Evolutionary conservation across 2,797 vertebrate genomes (phyloP), one percentile per base, ranked within the genome.

Genomic region (Myripristis murdjan): DNA sequence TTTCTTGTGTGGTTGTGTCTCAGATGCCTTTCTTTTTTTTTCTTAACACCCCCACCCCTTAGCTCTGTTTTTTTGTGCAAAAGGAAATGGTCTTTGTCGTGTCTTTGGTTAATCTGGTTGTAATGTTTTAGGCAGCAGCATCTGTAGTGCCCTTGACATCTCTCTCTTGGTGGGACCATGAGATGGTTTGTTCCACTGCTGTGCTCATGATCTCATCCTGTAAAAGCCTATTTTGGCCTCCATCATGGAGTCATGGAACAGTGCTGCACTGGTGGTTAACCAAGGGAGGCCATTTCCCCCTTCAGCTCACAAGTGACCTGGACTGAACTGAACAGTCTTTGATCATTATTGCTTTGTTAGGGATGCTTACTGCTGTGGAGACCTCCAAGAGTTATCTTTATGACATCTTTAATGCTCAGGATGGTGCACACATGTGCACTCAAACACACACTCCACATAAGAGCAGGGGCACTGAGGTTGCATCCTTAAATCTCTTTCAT

Each of bases 111-210:
- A 6, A 22, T 20, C 33, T 12, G 5, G 3, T 5, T 2, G 31
- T 18, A 10, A 24, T 1, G 14, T 14, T 7, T 31, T 22, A 57
- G 22, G 44, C 43, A 23, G 55, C 69, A 23, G 71, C 11, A 53
- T 67, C n/a, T 79, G 84, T 56, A 75, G 65, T 57, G n/a, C 3
- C 26, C 6, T 23, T 62, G 12, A 33, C n/a, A 31, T 20, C 28
- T 77, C 60, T 74, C 55, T 46, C 51, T 51, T 4, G 20, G 28
- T 57, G 77, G 70, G 70, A 53, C 52, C 69, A 66, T 91, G 87
- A 91, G 83, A 77, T 53, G 82, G 81, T 90, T 90, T 92, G 84
- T 91, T 91, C 91, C 90, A 90, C 73, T 88, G 80, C 83, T 59
- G 41, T 1, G 5, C 66, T 81, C 79, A 91, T 92, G 90, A 91